phyloP scores from a whole-genome alignment of 2,888 invertebrate genomes.

The Lottia scabra region DNA sequence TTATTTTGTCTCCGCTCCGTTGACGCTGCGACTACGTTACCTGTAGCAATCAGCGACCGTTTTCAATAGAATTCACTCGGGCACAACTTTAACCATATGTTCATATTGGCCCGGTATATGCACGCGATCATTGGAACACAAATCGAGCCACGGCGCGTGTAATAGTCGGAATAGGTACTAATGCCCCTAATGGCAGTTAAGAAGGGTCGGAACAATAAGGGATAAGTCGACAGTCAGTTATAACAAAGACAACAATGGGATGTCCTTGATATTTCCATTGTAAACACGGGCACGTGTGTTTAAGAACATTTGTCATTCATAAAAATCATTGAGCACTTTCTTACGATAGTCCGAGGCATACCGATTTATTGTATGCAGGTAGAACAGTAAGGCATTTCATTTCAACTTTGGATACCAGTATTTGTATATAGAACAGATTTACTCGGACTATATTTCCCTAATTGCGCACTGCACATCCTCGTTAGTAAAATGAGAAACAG shows the following conservation, averaged over 20 bases:
- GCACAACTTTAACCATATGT: neutral
- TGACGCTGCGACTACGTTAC: neutral
- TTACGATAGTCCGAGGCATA: too few species aligned
- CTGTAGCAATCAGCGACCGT: neutral
- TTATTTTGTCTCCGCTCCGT: neutral
- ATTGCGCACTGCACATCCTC: too few species aligned
- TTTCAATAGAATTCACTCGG: neutral
- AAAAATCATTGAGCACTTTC: neutral
- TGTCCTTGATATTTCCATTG: neutral
- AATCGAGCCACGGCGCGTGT: neutral
- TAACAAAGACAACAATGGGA: neutral
- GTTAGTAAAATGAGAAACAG: too few species aligned
- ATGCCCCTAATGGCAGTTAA: neutral
- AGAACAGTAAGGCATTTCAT: too few species aligned
- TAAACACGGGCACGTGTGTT: neutral
- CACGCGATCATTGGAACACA: constrained; percentile 4
- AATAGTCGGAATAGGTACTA: neutral
- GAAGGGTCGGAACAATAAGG: neutral
- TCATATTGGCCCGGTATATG: neutral
- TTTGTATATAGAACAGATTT: too few species aligned
- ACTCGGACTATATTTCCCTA: too few species aligned
- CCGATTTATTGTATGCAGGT: too few species aligned
- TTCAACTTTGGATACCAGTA: too few species aligned
- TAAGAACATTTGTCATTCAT: neutral
- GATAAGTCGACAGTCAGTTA: neutral